Percentiles rank a stretch among this genome's conserved stretches.
phyloP scores from a whole-genome alignment of 1,140 invertebrate species.

The Colletes gigas region DNA sequence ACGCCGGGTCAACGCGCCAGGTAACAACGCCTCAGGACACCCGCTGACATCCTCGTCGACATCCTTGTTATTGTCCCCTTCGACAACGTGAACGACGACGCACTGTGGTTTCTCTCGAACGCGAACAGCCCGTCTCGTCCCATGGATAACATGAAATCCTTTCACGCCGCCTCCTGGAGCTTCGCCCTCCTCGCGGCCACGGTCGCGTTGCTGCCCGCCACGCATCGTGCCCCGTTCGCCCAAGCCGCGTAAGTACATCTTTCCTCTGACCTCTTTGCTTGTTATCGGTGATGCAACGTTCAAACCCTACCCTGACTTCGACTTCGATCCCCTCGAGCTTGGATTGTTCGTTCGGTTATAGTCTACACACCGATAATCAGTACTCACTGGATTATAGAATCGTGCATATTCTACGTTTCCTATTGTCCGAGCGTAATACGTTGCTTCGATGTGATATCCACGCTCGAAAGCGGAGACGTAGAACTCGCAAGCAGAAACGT shows the following conservation, averaged over 20 bases:
- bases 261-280: background rate
- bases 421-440: no score
- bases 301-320: no score
- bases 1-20: slow-evolving; percentile 68
- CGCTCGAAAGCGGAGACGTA: background rate
- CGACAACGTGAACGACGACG: slow-evolving; percentile 45
- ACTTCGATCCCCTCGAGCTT: no score
- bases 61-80: slow-evolving; percentile 46
- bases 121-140: slow-evolving; percentile 31
- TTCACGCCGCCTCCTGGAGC: slow-evolving; percentile 78
- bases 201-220: slow-evolving; percentile 78
- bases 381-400: no score
- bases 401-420: no score
- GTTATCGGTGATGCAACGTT: no score
- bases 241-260: slow-evolving; percentile 79
- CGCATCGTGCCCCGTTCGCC: slow-evolving; percentile 78
- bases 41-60: slow-evolving; percentile 61
- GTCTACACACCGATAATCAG: no score
- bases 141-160: slow-evolving; percentile 73
- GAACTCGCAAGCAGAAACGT: background rate
- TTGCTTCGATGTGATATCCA: background rate
- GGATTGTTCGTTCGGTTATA: no score
- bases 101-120: slow-evolving; percentile 37
- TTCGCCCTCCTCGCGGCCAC: slow-evolving; percentile 79
- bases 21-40: slow-evolving; percentile 67